Base-by-base conservation (phyloP, 2,888 invertebrate genomes). In the Tridacna crocea region DNA sequence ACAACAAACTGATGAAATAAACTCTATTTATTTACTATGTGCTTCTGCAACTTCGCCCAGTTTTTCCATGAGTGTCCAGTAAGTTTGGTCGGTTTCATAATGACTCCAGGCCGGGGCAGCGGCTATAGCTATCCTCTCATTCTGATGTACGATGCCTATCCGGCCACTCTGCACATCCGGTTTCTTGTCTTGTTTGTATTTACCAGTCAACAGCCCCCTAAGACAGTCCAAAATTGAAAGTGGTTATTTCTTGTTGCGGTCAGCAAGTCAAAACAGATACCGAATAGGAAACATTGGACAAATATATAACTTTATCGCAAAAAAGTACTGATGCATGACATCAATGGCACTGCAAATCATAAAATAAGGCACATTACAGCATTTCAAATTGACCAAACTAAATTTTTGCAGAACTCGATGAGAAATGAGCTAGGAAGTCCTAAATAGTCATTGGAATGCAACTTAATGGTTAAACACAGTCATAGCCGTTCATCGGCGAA, bases 201-300 rank as follows among this genome's bases (percentile, higher is more conserved):
- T 89, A 22, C 89, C 88, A 13, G 89, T 84, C 48, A 88, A 47
- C 6, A 88, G 12, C 13, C 89, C 89, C 22, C 89, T 87, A 75
- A 22, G 72, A 4, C 15, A 10, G 19, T 4, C 2, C 55, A n/a
- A 55, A 55, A 55, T 6, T 3, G n/a, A 55, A 55, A 55, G 17
- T 2, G 65, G n/a, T 10, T 0, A 24, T 11, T 11, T 66, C 13
- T 27, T 66, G 8, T 68, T 22, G n/a, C 36, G 55, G 10, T 36
- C 36, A 36, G 36, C 36, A 36, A 36, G 36, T 36, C 36, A 55
- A n/a, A 55, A n/a, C 17, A 55, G 4, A 17, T 2, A n/a, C 4
- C 17, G 10, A 55, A n/a, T 55, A n/a, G 10, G n/a, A 55, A 6
- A 55, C 19, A 2, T 55, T 6, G 4, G n/a, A 19, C 55, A n/a